Evolutionary conservation across 2,797 vertebrate genomes (phyloP), one percentile per base, ranked within the genome.

Genomic region (Gymnopithys bicolor): DNA sequence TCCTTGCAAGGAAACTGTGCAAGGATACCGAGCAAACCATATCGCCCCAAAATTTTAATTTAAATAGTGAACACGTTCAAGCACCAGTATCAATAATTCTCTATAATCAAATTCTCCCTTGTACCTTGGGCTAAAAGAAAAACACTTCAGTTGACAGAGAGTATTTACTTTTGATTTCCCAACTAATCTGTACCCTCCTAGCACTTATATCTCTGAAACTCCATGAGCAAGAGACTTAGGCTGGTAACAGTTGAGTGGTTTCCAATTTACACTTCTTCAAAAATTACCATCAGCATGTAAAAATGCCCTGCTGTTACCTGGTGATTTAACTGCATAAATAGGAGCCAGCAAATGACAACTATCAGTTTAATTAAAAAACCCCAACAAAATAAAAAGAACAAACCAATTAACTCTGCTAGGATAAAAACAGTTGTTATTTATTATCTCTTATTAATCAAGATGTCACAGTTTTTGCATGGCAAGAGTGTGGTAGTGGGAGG

Each of bases 111-210:
- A 66, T 60, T 73, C 24, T 84, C 21, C 7, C 8, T 91, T 89
- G 87, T 51, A 69, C 35, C 28, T 0, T 30, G 32, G 41, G 23
- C 56, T 80, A 52, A 55, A 85, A 83, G 18, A 62, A 63, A 87
- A 84, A 69, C 17, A 67, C 35, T 76, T 58, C 15, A 73, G 28
- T 25, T 87, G 33, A 64, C 30, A 56, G 0, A 63, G 5, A 85
- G 41, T 56, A 83, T 63, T 76, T 89, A 6, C 73, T 87, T 68
- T 85, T 8, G 64, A 78, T 86, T 78, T 82, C 43, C 58, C 62
- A 66, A 43, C 18, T 37, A 56, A 60, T 37, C 58, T 24, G 13
- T 46, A 73, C 9, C 24, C 16, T 86, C 18, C n/a, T 30, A 79
- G 45, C 2, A 2, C 33, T 63, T 53, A 5, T 24, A 58, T 51